Conservation (phyloP, 2,888 invertebrate species). For the Geophilus truncorum region DNA sequence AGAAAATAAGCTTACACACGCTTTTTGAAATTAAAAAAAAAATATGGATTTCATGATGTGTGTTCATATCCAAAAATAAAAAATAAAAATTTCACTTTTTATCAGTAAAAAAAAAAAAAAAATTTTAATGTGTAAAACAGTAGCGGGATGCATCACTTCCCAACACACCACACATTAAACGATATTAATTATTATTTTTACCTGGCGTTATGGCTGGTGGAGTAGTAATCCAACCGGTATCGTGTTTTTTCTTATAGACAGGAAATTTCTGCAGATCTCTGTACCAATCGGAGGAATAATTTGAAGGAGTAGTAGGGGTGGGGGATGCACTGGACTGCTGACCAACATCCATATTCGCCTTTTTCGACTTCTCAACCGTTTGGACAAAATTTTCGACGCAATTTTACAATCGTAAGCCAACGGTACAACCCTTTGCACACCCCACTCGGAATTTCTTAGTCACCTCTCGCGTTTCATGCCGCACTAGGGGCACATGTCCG, state of each 20-base stretch:
- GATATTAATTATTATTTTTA: background rate
- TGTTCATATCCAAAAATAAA: background rate
- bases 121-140: too few relatives aligned
- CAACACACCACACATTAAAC: too few relatives aligned
- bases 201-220: conserved; percentile 30
- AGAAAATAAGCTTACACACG: too few relatives aligned
- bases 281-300: conserved; percentile 38
- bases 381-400: background rate
- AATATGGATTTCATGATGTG: too few relatives aligned
- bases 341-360: background rate
- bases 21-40: too few relatives aligned
- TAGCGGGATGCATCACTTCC: too few relatives aligned
- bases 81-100: too few relatives aligned
- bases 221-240: conserved; percentile 38
- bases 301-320: conserved; percentile 31
- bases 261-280: conserved; percentile 39
- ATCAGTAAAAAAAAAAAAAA: too few relatives aligned
- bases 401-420: background rate
- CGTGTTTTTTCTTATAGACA: conserved; percentile 36
- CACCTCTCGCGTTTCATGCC: background rate
- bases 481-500: background rate
- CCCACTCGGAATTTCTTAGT: background rate
- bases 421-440: background rate
- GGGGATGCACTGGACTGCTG: conserved; percentile 16
- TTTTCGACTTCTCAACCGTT: background rate